phyloP scores from a whole-genome alignment of 2,113 vertebrate species.

The Bettongia penicillata region DNA sequence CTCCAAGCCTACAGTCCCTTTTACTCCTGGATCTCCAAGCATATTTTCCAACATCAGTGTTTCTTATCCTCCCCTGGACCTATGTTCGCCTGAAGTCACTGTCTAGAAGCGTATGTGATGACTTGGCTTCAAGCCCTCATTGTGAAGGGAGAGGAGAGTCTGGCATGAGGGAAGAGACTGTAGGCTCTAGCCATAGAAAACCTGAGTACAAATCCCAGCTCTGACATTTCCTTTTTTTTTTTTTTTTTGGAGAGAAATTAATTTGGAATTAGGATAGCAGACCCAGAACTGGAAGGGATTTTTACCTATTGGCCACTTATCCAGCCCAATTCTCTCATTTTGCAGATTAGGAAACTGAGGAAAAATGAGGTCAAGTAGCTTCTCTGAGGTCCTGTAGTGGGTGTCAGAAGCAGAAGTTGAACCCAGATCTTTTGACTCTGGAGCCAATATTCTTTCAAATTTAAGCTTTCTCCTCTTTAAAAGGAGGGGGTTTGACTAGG shows the following conservation, averaged over 20 bases:
- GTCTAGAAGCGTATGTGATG: background rate
- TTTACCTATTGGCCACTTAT: background rate
- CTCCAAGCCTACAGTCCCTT: background rate
- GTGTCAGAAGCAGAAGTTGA: background rate
- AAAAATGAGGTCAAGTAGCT: background rate
- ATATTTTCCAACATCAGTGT: background rate
- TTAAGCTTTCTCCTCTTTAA: background rate
- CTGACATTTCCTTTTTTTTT: background rate
- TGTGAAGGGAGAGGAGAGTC: background rate
- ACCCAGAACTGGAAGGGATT: background rate
- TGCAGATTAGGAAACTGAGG: background rate
- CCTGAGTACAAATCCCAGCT: background rate
- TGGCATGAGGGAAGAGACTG: background rate
- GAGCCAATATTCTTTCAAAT: background rate
- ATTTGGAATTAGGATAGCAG: background rate
- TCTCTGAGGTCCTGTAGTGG: background rate
- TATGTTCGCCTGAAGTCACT: background rate
- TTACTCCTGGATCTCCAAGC: background rate
- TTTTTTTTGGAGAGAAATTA: background rate
- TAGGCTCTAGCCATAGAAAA: background rate
- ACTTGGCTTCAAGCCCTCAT: background rate
- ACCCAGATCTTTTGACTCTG: background rate
- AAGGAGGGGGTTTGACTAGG: background rate
- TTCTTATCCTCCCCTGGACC: background rate
- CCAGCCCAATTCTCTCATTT: background rate